Evolutionary conservation across 2,888 invertebrate species (phyloP).

Genomic region (Fragum sueziense): DNA sequence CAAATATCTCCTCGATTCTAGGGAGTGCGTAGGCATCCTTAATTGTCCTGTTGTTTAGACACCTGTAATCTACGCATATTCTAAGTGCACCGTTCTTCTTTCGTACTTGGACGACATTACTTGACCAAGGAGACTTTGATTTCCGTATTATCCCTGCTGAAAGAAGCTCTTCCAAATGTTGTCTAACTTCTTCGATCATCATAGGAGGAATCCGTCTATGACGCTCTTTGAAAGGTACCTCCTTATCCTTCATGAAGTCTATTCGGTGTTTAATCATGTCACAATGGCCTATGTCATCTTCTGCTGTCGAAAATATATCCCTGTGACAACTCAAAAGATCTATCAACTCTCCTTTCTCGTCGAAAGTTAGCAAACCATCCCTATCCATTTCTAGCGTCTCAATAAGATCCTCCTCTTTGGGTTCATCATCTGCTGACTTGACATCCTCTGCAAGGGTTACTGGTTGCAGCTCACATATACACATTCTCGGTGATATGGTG

Average conservation of each 20-base stretch:
- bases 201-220: background rate
- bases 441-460: background rate
- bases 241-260: background rate
- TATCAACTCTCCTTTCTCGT: background rate
- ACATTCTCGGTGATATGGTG: background rate
- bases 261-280: background rate
- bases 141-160: background rate
- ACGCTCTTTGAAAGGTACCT: background rate
- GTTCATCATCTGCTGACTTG: background rate
- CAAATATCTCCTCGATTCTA: no score
- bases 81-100: no score
- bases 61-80: no score
- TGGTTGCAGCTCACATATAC: no score
- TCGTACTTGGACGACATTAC: no score
- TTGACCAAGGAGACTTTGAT: no score
- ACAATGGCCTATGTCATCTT: constrained; percentile 6
- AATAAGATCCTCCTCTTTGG: background rate
- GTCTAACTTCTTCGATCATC: constrained; percentile 10
- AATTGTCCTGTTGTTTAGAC: no score
- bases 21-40: no score
- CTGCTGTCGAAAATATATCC: constrained; percentile 2
- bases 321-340: background rate
- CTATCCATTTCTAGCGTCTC: background rate
- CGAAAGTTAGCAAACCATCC: background rate
- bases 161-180: no score